Evolutionary conservation across 1,140 invertebrate genomes (phyloP), one percentile per base, ranked within the genome.

Genomic region (Ectropis grisescens): DNA sequence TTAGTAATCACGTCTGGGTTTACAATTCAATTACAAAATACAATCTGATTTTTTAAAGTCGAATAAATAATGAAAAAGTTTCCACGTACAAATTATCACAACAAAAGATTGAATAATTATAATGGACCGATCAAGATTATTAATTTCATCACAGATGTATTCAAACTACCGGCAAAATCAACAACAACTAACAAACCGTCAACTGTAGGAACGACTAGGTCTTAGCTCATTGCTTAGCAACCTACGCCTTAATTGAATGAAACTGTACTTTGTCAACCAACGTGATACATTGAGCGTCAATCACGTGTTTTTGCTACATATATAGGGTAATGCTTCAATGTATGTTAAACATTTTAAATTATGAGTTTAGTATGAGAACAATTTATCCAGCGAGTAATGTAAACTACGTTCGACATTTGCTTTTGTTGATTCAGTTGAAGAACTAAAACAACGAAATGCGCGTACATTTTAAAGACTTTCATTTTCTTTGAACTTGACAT

Each of bases 401-500:
- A 9, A 4, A 5, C 9, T 22, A 4, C 4, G 19, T 5, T 5
- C 19, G 19, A 23, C 15, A 2, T 6, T 22, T 11, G 6, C 15
- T 33, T 1, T 9, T 12, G 24, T 2, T 22, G 13, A 33, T 12
- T 16, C 25, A 13, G 26, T 13, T 34, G 24, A 15, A 13, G 39
- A 22, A 5, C 19, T 4, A 22, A 22, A 22, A 22, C 4, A 5
- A 22, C 19, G 9, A 22, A 5, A 5, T 22, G 9, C 4, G 9
- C 19, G 19, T 22, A 9, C 9, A 4, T 22, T 22, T 26, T 4
- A 15, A 49, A 49, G 52, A 62, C 55, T 69, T 67, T 71, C 58
- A 36, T 57, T 69, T 59, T 69, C 67, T 52, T 50, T 71, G 67
- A 74, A 66, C 66, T 74, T 74, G 69, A 74, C 61, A 61, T 45